Evolutionary conservation across 2,888 invertebrate species (phyloP), one percentile per base, ranked within the genome.

Genomic region (Sepiola atlantica): DNA sequence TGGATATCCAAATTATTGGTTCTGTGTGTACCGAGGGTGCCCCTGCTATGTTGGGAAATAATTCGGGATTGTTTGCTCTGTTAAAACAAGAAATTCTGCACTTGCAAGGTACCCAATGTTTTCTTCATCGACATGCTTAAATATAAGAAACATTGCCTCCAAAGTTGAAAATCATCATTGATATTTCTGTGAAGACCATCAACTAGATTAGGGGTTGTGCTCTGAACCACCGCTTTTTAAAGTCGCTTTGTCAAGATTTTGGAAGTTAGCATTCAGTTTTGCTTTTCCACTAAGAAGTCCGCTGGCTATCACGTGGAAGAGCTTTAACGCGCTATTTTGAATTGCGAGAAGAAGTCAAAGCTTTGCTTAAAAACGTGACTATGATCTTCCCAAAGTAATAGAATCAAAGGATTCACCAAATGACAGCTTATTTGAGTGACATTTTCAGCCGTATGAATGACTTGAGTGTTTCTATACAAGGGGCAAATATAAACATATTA

Each of bases 261-360:
- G 77, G 77, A 77, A 77, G 77, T 77, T 21, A 77, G 24, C 77
- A 77, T 77, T 77, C 77, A 77, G 77, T 77, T 77, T 77, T 77
- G 77, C 77, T 77, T 77, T 77, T 77, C 77, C 77, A 77, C 24
- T n/a, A n/a, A n/a, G n/a, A n/a, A n/a, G n/a, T n/a, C n/a, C n/a
- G n/a, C n/a, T n/a, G n/a, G n/a, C n/a, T n/a, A n/a, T n/a, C n/a
- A n/a, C n/a, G n/a, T n/a, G n/a, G n/a, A n/a, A n/a, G n/a, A n/a
- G n/a, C 18, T 24, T 18, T 77, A 24, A 21, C 77, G 24, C 24
- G 77, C 77, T 77, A 21, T 77, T 77, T 77, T 24, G 77, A 77
- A 77, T 24, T 77, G 77, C 77, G 77, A 77, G 77, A 77, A 77
- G 77, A 77, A 77, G 77, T 77, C 77, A 77, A 77, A 77, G 77